Conservation (phyloP, 2,797 vertebrate genomes). For the Synaphobranchus kaupii region DNA sequence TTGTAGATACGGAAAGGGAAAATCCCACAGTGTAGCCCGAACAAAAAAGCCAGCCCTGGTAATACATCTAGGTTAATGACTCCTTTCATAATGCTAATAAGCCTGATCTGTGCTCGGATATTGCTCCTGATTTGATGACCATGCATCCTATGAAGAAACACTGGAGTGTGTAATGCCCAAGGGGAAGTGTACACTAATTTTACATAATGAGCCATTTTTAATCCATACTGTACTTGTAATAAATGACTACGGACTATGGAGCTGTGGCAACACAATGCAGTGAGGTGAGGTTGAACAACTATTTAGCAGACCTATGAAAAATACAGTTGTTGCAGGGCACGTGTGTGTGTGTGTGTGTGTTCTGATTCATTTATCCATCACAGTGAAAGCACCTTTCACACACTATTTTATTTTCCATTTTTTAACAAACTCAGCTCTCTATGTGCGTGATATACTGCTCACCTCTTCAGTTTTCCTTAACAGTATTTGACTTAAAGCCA, state of each 20-base stretch:
- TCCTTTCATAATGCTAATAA: slow-evolving; percentile 1
- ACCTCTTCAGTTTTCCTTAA: not conserved
- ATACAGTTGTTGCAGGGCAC: not conserved
- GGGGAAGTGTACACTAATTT: not conserved
- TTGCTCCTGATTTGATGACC: not conserved
- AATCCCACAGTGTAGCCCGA: not conserved
- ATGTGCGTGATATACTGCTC: not conserved
- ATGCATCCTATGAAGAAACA: not conserved
- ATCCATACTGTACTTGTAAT: not conserved
- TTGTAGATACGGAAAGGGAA: not conserved
- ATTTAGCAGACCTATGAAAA: not conserved
- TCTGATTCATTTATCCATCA: not conserved
- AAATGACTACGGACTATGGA: not conserved
- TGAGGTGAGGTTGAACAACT: not conserved
- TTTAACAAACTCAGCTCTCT: not conserved
- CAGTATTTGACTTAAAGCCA: not conserved
- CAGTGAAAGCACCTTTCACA: not conserved
- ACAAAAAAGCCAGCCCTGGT: not conserved
- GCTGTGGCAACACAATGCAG: not conserved
- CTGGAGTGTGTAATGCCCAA: not conserved
- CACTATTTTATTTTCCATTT: not conserved
- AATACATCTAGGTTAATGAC: not conserved
- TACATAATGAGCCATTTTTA: not conserved
- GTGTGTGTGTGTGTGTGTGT: not conserved
- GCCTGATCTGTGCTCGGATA: not conserved